Evolutionary conservation across 2,888 invertebrate species (phyloP).

Genomic region (Carpatolechia fugitivella): DNA sequence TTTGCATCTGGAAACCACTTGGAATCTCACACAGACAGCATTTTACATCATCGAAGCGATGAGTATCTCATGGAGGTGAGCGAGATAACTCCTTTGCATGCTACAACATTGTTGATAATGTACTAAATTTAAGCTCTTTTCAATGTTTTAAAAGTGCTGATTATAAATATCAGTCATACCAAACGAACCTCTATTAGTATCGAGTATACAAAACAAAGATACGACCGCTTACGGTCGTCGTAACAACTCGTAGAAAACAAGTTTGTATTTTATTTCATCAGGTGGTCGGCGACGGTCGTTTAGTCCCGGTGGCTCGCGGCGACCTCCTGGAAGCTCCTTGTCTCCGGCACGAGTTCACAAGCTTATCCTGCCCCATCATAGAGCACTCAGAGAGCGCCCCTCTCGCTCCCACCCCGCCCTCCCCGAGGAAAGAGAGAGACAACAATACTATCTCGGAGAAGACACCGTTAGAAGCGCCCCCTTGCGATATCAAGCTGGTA

Average conservation of each 20-base stretch:
- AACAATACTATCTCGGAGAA: constrained; percentile 1
- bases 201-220: too few species aligned
- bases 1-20: constrained; percentile 86
- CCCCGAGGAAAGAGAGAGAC: constrained; percentile 15
- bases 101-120: neutral
- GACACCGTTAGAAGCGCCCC: neutral
- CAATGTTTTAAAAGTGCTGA: too few species aligned
- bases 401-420: constrained; percentile 17
- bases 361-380: constrained; percentile 86
- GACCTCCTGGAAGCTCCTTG: constrained; percentile 71
- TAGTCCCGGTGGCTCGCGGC: constrained; percentile 70
- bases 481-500: constrained; percentile 61
- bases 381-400: constrained; percentile 63
- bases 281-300: constrained; percentile 79
- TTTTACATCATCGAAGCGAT: constrained; percentile 72
- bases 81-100: neutral
- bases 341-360: constrained; percentile 72
- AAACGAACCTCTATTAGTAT: too few species aligned
- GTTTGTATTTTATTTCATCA: constrained; percentile 35
- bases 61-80: constrained; percentile 74
- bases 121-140: too few species aligned
- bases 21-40: constrained; percentile 76
- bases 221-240: too few species aligned
- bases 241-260: neutral
- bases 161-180: too few species aligned